A percentile compares a stretch with the other conserved stretches of the same genome.
These are phyloP conservation scores for Odontothrips loti DNA, from an alignment of 2,888 invertebrate genomes.

Conservation along the genomic window DNA sequence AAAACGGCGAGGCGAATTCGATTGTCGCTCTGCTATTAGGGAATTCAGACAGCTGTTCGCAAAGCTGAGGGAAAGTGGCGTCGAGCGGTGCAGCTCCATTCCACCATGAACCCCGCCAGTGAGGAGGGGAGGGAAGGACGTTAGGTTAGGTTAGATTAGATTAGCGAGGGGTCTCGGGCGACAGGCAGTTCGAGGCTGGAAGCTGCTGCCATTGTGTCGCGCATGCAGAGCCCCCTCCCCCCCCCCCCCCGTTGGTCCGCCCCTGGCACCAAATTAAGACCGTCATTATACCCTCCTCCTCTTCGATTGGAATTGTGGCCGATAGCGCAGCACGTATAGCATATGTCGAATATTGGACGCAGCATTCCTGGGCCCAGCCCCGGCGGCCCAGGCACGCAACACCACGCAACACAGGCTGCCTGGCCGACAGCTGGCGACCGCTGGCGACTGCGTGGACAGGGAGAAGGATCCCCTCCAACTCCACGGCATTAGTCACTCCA, in stretches of 20 bases:
- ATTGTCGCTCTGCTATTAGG: no score
- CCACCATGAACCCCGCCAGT: no score
- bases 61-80: no score
- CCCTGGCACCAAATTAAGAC: neutral
- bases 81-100: no score
- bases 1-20: no score
- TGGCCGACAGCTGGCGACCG: neutral
- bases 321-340: no score
- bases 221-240: neutral
- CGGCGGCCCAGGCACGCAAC: neutral
- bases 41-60: no score
- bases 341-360: neutral
- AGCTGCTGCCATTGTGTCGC: neutral
- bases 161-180: no score
- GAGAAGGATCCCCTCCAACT: neutral
- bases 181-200: neutral
- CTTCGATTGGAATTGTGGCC: neutral
- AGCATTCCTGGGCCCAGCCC: neutral
- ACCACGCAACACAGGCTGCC: neutral
- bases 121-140: no score
- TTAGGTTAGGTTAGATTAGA: no score
- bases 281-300: neutral
- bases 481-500: neutral
- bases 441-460: neutral
- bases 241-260: neutral